These are phyloP conservation scores for Takifugu flavidus DNA, from an alignment of 2,113 vertebrate genomes.

Conservation along the genomic window DNA sequence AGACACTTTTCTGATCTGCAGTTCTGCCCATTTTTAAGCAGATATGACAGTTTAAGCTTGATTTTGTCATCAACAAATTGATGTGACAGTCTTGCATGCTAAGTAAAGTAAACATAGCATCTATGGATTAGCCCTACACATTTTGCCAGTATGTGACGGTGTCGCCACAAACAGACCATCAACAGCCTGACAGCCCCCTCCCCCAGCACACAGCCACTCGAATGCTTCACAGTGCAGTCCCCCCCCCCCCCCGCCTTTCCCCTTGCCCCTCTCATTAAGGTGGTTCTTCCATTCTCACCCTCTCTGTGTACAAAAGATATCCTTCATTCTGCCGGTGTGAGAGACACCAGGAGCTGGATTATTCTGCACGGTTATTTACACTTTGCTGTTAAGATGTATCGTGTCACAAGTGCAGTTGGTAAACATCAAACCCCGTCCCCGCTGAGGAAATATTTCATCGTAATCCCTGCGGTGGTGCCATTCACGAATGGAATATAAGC, in stretches of 20 bases:
- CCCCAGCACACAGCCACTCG: slow-evolving; percentile 12
- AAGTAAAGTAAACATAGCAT: slow-evolving; percentile 19
- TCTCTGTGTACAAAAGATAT: not conserved
- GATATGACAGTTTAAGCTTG: too few relatives aligned
- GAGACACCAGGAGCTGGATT: not conserved
- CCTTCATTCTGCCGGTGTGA: not conserved
- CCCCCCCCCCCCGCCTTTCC: slow-evolving; percentile 16
- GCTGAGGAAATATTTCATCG: slow-evolving; percentile 3
- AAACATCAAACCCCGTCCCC: not conserved
- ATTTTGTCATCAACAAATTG: too few relatives aligned
- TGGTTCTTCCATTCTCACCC: not conserved
- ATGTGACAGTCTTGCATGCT: too few relatives aligned
- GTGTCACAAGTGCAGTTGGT: not conserved
- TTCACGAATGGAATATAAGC: slow-evolving; percentile 34
- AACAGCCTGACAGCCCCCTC: slow-evolving; percentile 37
- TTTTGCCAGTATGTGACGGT: slow-evolving; percentile 25
- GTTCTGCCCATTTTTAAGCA: too few relatives aligned
- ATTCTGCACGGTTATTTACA: slow-evolving; percentile 8
- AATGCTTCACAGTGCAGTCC: slow-evolving; percentile 6
- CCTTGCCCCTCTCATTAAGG: slow-evolving; percentile 1
- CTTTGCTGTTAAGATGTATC: not conserved
- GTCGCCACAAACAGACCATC: slow-evolving; percentile 40
- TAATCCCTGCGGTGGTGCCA: slow-evolving; percentile 15
- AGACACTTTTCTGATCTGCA: too few relatives aligned
- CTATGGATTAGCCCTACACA: slow-evolving; percentile 35